A percentile compares a stretch with the other conserved stretches of the same genome.
phyloP scores from a whole-genome alignment of 2,113 vertebrate genomes.

The Hemicordylus capensis region DNA sequence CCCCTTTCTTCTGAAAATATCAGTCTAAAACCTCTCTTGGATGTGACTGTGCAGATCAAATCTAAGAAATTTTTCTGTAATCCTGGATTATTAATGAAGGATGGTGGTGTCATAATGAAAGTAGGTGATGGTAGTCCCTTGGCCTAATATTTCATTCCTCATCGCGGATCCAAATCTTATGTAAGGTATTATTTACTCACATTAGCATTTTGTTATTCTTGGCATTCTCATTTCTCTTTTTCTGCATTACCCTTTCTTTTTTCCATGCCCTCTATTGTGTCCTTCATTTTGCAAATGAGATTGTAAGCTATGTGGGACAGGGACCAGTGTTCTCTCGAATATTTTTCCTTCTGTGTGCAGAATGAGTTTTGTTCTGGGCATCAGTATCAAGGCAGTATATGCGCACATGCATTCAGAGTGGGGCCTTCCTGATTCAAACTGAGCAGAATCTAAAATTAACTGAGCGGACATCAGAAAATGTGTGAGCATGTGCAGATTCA shows the following conservation, averaged over 20 bases:
- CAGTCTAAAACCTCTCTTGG: background rate
- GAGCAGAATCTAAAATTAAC: too few species aligned
- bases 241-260: background rate
- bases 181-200: too few species aligned
- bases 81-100: background rate
- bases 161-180: background rate
- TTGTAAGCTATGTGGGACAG: background rate
- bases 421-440: too few species aligned
- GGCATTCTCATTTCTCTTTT: too few species aligned
- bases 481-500: too few species aligned
- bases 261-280: background rate
- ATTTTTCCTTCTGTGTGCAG: too few species aligned
- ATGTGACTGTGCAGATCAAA: background rate
- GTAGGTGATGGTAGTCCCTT: background rate
- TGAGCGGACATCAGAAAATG: too few species aligned
- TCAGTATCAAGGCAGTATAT: too few species aligned
- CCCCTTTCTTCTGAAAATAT: background rate
- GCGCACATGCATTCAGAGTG: too few species aligned
- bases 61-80: background rate
- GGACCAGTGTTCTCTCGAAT: background rate
- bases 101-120: background rate
- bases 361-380: too few species aligned
- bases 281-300: background rate
- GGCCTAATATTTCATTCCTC: background rate
- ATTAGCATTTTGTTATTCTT: background rate